Evolutionary conservation across 2,888 invertebrate genomes (phyloP).

Genomic region (Gisinianus flammeolus): DNA sequence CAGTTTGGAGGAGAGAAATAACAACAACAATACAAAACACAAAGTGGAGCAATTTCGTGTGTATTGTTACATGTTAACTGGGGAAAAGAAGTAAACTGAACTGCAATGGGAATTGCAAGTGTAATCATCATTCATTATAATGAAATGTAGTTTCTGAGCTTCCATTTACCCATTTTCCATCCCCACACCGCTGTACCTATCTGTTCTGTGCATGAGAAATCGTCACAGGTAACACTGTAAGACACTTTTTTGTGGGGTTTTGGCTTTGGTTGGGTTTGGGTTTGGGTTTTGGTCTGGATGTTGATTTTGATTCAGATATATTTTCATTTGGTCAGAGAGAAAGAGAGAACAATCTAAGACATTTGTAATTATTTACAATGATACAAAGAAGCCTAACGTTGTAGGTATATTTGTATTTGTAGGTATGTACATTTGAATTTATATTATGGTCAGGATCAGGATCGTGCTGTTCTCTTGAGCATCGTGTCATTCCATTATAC

Average conservation of each 20-base stretch:
- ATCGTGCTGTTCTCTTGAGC: conserved; percentile 1
- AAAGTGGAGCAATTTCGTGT: conserved; percentile 43
- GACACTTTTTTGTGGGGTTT: no score
- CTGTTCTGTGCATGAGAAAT: no score
- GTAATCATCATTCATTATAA: background rate
- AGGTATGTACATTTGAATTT: background rate
- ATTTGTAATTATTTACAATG: conserved; percentile 26
- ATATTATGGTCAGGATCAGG: background rate
- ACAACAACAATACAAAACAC: no score
- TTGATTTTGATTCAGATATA: no score
- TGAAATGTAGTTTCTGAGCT: background rate
- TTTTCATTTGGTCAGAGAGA: conserved; percentile 4
- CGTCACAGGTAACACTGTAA: no score
- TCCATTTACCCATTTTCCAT: background rate
- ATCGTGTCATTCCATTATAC: background rate
- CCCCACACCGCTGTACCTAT: background rate
- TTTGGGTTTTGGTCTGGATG: background rate
- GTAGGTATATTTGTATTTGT: background rate
- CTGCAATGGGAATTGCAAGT: background rate
- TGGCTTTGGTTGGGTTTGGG: background rate
- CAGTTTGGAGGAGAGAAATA: background rate
- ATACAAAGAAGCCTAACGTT: conserved; percentile 16
- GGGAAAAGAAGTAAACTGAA: background rate
- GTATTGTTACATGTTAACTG: conserved; percentile 4
- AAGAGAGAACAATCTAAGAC: conserved; percentile 28